Evolutionary conservation across 2,113 vertebrate genomes (phyloP), one percentile per base, ranked within the genome.

Genomic region (Spheniscus mendiculus): DNA sequence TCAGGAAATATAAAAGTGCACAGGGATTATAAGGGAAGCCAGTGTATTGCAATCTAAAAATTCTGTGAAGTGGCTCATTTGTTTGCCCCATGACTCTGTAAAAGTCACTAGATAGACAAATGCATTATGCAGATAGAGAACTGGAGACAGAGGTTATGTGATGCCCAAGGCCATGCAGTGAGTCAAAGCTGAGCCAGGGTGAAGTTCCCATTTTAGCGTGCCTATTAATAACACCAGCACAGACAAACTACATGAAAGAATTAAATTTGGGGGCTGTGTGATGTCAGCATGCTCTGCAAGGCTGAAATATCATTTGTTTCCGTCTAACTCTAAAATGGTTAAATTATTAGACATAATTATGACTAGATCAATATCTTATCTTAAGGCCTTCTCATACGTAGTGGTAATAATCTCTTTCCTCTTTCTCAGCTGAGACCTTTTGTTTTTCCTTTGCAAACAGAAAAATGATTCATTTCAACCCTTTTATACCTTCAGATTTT

Each of bases 61-160:
- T 77, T 63, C 72, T 83, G 27, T 82, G 66, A 89, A 93, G n/a
- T 83, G 70, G 34, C 61, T 94, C 56, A 70, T 95, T 96, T 96
- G 62, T 94, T 89, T 96, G 67, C 91, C 56, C 62, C 55, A 21
- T 89, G 87, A 69, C 74, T 83, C 66, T 83, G 78, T 92, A 56
- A 94, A 94, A 93, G 93, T 87, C 96, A 91, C 53, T 65, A 38
- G 45, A 47, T 4, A 96, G 94, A 88, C 88, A 93, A 94, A 83
- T 42, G 47, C 87, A 95, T 96, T 97, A 91, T 96, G 84, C 87
- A 87, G 89, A 79, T 5, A 25, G 89, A 82, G 90, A 81, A 53
- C 80, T 40, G 61, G 91, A 93, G 91, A 85, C 91, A 95, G 97
- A 97, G 93, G 94, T 96, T 96, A 96, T 97, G 89, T 89, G 93